phyloP scores from a whole-genome alignment of 2,113 vertebrate species.

The Rhadina sibilatrix region DNA sequence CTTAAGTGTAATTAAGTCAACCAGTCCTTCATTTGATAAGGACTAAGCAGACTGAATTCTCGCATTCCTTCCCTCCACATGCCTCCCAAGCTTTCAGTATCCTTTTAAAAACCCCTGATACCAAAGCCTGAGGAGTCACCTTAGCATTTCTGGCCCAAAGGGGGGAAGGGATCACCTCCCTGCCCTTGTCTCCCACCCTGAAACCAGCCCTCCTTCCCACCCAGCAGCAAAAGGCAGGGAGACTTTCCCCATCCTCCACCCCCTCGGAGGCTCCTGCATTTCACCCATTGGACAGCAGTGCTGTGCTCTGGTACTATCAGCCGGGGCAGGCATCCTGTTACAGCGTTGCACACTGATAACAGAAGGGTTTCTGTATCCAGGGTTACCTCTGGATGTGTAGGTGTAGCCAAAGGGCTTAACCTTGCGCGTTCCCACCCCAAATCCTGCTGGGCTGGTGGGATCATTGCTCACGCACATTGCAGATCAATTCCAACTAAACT shows the following conservation, averaged over 20 bases:
- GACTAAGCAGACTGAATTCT: neutral
- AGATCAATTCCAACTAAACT: neutral
- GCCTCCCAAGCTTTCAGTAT: neutral
- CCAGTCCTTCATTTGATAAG: conserved; percentile 10
- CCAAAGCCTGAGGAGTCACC: neutral
- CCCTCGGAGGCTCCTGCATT: neutral
- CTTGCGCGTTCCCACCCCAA: neutral
- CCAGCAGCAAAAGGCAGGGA: neutral
- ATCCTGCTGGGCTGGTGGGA: neutral
- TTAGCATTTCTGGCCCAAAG: neutral
- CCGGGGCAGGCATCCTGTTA: neutral
- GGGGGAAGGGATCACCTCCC: neutral
- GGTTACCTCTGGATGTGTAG: neutral
- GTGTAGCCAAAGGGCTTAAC: neutral
- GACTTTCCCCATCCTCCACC: neutral
- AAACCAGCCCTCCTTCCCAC: neutral
- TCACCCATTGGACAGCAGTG: neutral
- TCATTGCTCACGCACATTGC: neutral
- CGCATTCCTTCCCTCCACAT: neutral
- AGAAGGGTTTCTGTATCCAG: neutral
- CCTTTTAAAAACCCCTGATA: neutral
- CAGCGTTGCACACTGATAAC: neutral
- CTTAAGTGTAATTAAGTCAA: conserved; percentile 48
- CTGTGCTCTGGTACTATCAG: neutral
- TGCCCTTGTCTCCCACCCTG: neutral